These are phyloP conservation scores for Mnemiopsis leidyi DNA, from an alignment of 37 sponge, comb jelly and placozoan species.

Conservation along the genomic window DNA sequence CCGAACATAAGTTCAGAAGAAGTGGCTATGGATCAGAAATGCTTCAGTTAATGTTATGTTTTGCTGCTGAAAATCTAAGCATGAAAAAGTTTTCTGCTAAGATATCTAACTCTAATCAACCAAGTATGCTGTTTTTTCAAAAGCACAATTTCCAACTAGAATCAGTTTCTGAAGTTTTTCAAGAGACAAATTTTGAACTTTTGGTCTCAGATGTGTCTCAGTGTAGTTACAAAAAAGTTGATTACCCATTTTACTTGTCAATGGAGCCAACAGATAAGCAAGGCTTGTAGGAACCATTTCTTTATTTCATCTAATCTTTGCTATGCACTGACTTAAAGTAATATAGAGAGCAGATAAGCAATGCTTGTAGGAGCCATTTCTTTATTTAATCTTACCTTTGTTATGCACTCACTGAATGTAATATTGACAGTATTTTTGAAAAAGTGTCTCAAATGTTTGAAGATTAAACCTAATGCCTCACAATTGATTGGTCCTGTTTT, in stretches of 20 bases:
- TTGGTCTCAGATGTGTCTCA: background rate
- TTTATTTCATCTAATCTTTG: too few species aligned
- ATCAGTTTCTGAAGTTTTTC: background rate
- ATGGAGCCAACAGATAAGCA: too few species aligned
- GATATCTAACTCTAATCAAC: background rate
- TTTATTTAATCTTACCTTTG: too few species aligned
- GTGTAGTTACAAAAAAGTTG: background rate
- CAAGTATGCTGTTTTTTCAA: constrained; percentile 15
- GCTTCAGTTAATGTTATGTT: background rate
- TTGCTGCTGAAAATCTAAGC: background rate
- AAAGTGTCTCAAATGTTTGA: too few species aligned
- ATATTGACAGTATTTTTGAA: too few species aligned
- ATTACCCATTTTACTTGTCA: background rate
- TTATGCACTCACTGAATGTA: too few species aligned
- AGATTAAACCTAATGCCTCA: too few species aligned
- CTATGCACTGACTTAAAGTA: too few species aligned
- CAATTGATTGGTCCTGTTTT: too few species aligned
- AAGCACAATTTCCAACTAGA: background rate
- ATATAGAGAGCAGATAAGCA: too few species aligned
- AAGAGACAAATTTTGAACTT: constrained; percentile 5
- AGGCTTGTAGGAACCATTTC: too few species aligned
- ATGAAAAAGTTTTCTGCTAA: constrained; percentile 31
- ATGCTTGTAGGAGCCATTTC: too few species aligned
- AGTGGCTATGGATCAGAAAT: constrained; percentile 6
- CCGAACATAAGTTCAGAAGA: background rate